Evolutionary conservation across 2,113 vertebrate genomes (phyloP).

Genomic region (Gavia stellata): DNA sequence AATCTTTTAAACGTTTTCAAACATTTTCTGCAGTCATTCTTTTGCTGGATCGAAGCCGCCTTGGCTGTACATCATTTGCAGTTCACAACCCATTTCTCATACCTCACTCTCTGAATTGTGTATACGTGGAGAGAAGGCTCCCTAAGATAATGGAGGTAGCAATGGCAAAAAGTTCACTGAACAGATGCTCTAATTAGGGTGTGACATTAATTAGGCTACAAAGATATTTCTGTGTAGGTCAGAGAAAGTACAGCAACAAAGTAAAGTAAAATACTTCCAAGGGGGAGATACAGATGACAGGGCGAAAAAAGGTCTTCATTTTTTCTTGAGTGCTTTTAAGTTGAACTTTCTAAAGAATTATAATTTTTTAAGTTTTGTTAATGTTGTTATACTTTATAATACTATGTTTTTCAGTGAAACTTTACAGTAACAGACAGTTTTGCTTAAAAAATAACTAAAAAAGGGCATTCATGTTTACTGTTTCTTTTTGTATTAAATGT

Average conservation of each 20-base stretch:
- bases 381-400: not conserved
- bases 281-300: not conserved
- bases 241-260: not conserved
- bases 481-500: not conserved
- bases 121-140: not conserved
- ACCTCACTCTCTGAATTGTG: not conserved
- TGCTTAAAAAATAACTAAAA: not conserved
- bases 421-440: not conserved
- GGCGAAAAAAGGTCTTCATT: not conserved
- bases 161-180: not conserved
- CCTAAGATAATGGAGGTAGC: not conserved
- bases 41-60: not conserved
- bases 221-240: not conserved
- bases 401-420: not conserved
- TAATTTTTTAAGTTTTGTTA: not conserved
- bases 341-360: not conserved
- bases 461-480: not conserved
- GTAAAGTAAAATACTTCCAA: not conserved
- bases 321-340: not conserved
- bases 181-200: not conserved
- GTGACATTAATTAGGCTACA: not conserved
- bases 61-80: accelerated
- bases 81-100: not conserved
- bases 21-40: not conserved
- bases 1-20: not conserved